A percentile compares a stretch with the other conserved stretches of the same genome.
These are phyloP conservation scores for Artemia sinica DNA, from an alignment of 2,888 invertebrate genomes.

Conservation along the genomic window DNA sequence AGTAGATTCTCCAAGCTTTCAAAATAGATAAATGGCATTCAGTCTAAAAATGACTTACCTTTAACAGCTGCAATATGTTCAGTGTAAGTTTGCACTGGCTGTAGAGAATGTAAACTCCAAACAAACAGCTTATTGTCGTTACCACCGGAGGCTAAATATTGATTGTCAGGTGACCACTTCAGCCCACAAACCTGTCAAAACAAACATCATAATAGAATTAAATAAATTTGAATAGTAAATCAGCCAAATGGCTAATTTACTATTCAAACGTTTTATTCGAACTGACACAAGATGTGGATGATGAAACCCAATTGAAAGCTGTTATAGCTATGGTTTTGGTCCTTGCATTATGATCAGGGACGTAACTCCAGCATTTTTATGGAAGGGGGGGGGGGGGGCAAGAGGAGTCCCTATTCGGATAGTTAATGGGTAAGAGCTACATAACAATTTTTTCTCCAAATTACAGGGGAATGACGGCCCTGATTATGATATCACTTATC, in stretches of 20 bases:
- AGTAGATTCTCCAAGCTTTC: too few species aligned
- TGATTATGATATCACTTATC: too few species aligned
- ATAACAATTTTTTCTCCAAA: too few species aligned
- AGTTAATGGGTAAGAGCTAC: too few species aligned
- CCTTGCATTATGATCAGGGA: too few species aligned
- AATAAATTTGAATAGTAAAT: background rate
- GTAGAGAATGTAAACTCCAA: conserved; percentile 68
- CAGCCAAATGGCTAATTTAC: too few species aligned
- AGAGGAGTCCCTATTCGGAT: too few species aligned
- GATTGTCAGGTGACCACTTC: conserved; percentile 96
- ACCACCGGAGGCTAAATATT: conserved; percentile 91
- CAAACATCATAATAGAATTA: background rate
- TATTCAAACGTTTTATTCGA: background rate
- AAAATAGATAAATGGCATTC: too few species aligned
- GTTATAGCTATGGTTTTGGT: too few species aligned
- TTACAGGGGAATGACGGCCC: too few species aligned
- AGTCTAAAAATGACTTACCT: conserved; percentile 27
- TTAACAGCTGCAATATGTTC: conserved; percentile 95
- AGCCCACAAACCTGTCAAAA: conserved; percentile 55
- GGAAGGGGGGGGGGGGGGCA: too few species aligned
- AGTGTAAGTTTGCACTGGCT: conserved; percentile 85
- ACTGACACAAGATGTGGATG: background rate
- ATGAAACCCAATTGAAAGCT: background rate
- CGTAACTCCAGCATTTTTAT: too few species aligned
- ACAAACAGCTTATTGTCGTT: conserved; percentile 92